Evolutionary conservation across 2,888 invertebrate genomes (phyloP).

Genomic region (Drosophila mulleri): DNA sequence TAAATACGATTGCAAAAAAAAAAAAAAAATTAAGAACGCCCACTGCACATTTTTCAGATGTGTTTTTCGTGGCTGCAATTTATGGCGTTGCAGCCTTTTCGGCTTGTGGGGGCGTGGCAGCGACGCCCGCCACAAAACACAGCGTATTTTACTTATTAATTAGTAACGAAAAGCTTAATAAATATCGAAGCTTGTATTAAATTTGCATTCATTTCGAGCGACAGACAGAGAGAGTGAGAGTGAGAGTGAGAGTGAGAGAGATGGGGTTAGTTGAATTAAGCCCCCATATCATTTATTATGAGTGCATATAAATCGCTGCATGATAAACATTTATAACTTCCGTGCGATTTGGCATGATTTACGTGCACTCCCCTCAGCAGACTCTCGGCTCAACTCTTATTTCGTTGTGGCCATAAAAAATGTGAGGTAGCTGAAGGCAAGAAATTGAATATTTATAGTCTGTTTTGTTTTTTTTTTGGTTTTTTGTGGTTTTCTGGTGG

Average conservation of each 20-base stretch:
- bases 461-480: not conserved
- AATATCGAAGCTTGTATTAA: slow-evolving; percentile 60
- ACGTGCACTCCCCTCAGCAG: slow-evolving; percentile 34
- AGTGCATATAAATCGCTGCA: slow-evolving; percentile 60
- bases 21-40: slow-evolving; percentile 66
- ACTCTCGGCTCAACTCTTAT: slow-evolving; percentile 13
- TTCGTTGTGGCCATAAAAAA: slow-evolving; percentile 50
- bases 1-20: slow-evolving; percentile 70
- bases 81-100: slow-evolving; percentile 65
- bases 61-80: slow-evolving; percentile 56
- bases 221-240: not conserved
- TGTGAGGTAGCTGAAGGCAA: slow-evolving; percentile 30
- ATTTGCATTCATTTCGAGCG: slow-evolving; percentile 62
- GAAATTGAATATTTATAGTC: slow-evolving; percentile 28
- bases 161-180: slow-evolving; percentile 68
- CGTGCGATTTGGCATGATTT: slow-evolving; percentile 70
- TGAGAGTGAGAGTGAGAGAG: not conserved
- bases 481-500: not conserved
- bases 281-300: slow-evolving; percentile 50
- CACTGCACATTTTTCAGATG: slow-evolving; percentile 63
- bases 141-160: slow-evolving; percentile 73
- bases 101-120: slow-evolving; percentile 47
- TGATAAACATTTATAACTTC: slow-evolving; percentile 73
- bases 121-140: slow-evolving; percentile 43
- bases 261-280: slow-evolving; percentile 3